phyloP scores from a whole-genome alignment of 2,888 invertebrate genomes.

The Cryptocephalus moraei region DNA sequence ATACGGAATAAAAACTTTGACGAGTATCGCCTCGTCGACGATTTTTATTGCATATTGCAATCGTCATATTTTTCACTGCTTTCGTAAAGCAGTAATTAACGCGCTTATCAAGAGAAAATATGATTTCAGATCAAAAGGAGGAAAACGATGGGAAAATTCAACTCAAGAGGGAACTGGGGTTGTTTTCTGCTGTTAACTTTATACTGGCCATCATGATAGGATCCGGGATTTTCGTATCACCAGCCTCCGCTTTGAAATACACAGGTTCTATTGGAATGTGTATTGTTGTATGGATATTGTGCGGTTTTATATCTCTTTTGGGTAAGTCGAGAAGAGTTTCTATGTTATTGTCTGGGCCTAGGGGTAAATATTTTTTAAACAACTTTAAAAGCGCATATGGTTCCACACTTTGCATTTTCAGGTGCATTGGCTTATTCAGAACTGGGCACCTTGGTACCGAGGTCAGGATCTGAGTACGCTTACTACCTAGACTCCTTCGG shows the following conservation, averaged over 20 bases:
- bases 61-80: no score
- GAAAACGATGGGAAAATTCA: constrained; percentile 38
- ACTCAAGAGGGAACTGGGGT: constrained; percentile 64
- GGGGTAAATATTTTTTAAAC: no score
- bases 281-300: constrained; percentile 66
- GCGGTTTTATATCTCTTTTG: constrained; percentile 68
- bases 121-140: neutral
- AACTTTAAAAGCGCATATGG: no score
- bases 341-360: neutral
- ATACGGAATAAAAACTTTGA: no score
- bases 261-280: constrained; percentile 75
- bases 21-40: no score
- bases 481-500: constrained; percentile 67
- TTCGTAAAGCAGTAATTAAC: no score
- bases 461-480: constrained; percentile 74
- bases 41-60: no score
- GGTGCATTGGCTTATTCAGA: constrained; percentile 75
- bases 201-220: constrained; percentile 87
- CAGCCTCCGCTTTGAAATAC: constrained; percentile 61
- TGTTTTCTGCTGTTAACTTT: constrained; percentile 71
- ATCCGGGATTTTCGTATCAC: constrained; percentile 80
- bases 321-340: constrained; percentile 39
- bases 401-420: constrained; percentile 23
- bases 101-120: neutral
- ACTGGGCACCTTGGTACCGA: constrained; percentile 65